These are phyloP conservation scores for Periphyllus acericola DNA, from an alignment of 2,888 invertebrate species.

Conservation along the genomic window DNA sequence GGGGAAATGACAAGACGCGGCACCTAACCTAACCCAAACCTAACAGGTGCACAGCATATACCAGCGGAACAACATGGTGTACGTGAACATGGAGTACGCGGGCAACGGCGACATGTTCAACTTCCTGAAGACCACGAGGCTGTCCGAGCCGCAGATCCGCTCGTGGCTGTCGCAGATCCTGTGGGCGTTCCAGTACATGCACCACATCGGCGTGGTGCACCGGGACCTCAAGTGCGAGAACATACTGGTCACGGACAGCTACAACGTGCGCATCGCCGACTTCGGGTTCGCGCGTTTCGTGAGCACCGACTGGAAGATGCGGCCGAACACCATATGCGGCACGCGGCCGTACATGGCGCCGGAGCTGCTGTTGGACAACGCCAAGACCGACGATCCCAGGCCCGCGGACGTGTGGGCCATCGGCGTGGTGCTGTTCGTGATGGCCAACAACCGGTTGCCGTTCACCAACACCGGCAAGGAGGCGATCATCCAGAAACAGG, in stretches of 20 bases:
- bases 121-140: background rate
- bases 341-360: constrained; percentile 26
- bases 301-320: background rate
- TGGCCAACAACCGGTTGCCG: constrained; percentile 35
- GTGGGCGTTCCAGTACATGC: too few relatives aligned
- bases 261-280: constrained; percentile 29
- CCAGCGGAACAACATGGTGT: too few relatives aligned
- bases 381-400: background rate
- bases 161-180: too few relatives aligned
- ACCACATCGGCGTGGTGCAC: too few relatives aligned
- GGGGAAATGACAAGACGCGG: too few relatives aligned
- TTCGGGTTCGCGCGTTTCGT: constrained; percentile 47
- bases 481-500: background rate
- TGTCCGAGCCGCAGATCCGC: constrained; percentile 18
- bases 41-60: constrained; percentile 20
- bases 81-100: constrained; percentile 44
- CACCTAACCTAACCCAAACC: too few relatives aligned
- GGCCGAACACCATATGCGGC: constrained; percentile 21
- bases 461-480: background rate
- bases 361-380: background rate
- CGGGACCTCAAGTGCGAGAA: too few relatives aligned
- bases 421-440: constrained; percentile 32
- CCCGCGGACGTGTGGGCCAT: constrained; percentile 33
- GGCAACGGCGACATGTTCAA: constrained; percentile 15
- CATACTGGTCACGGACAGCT: constrained; percentile 1